Evolutionary conservation across 2,113 vertebrate species (phyloP).

Genomic region (Hemiscyllium ocellatum): DNA sequence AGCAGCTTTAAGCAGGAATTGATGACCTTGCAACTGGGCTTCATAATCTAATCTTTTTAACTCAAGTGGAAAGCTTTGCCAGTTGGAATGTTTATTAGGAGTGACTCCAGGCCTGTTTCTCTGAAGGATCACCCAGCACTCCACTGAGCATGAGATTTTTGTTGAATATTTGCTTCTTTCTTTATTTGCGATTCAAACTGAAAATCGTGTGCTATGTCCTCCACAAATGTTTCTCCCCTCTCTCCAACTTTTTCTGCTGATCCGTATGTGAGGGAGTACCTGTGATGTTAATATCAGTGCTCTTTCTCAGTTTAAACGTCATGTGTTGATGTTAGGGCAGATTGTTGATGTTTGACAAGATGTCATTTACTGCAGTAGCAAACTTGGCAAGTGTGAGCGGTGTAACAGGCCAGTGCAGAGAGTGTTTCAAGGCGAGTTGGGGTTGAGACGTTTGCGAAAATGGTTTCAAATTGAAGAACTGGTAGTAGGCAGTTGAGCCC

Average conservation of each 20-base stretch:
- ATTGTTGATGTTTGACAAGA: background rate
- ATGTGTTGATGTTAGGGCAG: background rate
- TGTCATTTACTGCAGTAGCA: background rate
- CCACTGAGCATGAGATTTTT: background rate
- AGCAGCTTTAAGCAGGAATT: background rate
- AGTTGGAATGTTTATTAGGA: slow-evolving; percentile 7
- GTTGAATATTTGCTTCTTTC: background rate
- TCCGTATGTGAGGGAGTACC: background rate
- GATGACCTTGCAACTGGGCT: background rate
- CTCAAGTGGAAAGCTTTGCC: background rate
- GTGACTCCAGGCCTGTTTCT: background rate
- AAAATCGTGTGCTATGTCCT: background rate
- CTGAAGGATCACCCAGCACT: background rate
- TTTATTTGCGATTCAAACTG: background rate
- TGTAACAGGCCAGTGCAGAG: background rate
- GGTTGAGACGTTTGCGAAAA: background rate
- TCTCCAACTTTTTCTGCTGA: background rate
- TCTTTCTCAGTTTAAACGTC: background rate
- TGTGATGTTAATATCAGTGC: background rate
- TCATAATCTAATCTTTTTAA: background rate
- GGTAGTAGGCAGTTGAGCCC: too few relatives aligned
- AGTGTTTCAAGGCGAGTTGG: background rate
- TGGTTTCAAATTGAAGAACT: background rate
- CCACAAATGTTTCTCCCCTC: background rate
- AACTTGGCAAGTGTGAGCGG: background rate